Evolutionary conservation across 2,888 invertebrate genomes (phyloP), one percentile per base, ranked within the genome.

Genomic region (Leuctra nigra): DNA sequence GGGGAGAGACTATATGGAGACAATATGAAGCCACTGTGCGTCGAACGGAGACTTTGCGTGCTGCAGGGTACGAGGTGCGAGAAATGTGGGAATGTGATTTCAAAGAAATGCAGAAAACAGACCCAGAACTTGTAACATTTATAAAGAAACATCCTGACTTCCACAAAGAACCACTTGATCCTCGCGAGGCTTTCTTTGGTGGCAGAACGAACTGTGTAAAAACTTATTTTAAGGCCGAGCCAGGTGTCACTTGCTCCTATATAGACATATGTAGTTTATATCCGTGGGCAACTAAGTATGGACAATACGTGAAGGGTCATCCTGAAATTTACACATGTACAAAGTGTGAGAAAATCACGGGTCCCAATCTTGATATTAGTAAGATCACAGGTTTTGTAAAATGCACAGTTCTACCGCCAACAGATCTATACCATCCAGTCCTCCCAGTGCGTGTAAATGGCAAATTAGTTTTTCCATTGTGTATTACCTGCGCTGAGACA

Each of bases 241-340:
- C 35, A 1, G 58, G 59, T 2, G 66, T 65, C 41, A 61, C 64
- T 59, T 65, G 68, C n/a, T 41, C 41, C 2, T 66, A 67, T 54
- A 65, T 23, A n/a, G 46, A 67, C 56, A 60, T 66, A 2, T 64
- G 66, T 60, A 64, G 63, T 0, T 41, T 67, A 2, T 68, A 69
- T 53, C 68, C 68, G 0, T 67, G 44, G 25, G 60, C 66, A 7
- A 65, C 61, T 56, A 67, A 68, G 54, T 62, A 64, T 35, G 62
- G 63, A 4, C 63, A 63, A 54, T 67, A 63, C 53, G 66, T 67
- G 1, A 35, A 67, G 0, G 67, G 65, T 0, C 68, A 68, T 54
- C 69, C 68, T 0, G 61, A 48, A 53, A 61, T 66, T 11, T 46
- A 13, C 4, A 24, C 23, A 11, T 22, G 23, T 6, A n/a, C 20